Percentiles rank a stretch among this genome's conserved stretches.
phyloP scores from a whole-genome alignment of 2,113 vertebrate genomes.

The Apodemus speciosus region DNA sequence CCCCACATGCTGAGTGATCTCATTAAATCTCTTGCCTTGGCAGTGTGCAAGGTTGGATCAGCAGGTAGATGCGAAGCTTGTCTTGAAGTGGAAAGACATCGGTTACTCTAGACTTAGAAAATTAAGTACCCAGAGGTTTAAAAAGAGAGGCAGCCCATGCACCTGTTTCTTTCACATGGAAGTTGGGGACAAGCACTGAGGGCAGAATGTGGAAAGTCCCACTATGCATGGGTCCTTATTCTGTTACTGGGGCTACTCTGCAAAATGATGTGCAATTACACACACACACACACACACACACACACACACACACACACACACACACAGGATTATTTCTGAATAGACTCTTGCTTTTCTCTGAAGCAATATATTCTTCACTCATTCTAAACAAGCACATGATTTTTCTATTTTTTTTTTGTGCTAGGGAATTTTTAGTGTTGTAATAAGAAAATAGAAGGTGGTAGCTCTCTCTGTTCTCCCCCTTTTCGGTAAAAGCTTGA shows the following conservation, averaged over 20 bases:
- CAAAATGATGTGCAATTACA: background rate
- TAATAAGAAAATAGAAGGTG: background rate
- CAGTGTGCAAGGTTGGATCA: background rate
- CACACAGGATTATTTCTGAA: background rate
- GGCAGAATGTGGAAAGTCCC: background rate
- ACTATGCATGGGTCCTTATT: background rate
- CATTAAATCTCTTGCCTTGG: conserved; percentile 3
- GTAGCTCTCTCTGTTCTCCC: background rate
- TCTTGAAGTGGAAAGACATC: background rate
- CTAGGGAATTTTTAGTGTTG: background rate
- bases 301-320: too few species aligned
- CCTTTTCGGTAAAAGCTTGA: background rate
- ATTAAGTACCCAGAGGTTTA: background rate
- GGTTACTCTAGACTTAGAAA: background rate
- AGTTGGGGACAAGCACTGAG: background rate
- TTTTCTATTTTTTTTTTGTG: background rate
- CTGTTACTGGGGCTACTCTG: background rate
- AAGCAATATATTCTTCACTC: background rate
- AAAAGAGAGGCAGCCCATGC: background rate
- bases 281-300: too few species aligned
- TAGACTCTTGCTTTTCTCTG: background rate
- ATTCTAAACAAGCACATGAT: background rate
- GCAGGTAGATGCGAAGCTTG: background rate
- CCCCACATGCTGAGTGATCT: background rate
- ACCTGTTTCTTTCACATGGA: background rate